Conservation (phyloP, 2,113 vertebrate genomes). For the Mesocricetus auratus region DNA sequence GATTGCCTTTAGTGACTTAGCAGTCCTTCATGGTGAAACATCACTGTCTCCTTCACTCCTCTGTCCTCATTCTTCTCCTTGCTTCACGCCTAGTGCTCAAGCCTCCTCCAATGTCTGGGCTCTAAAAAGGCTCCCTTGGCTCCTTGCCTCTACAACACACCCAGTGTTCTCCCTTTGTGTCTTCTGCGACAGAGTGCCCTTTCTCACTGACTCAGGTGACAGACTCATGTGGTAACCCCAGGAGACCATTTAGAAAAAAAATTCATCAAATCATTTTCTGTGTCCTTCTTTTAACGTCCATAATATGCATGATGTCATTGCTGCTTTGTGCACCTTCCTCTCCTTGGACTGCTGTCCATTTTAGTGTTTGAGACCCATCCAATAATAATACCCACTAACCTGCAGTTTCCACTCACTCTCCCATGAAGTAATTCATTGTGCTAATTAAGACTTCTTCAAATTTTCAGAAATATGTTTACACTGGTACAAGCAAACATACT, state of each 20-base stretch:
- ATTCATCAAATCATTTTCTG: background rate
- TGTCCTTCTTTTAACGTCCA: background rate
- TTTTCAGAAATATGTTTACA: constrained; percentile 9
- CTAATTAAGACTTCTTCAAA: background rate
- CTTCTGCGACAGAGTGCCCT: too few relatives aligned
- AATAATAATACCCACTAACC: background rate
- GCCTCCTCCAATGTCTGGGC: background rate
- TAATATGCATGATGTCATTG: fast-evolving
- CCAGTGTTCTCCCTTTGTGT: fast-evolving
- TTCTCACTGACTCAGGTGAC: background rate
- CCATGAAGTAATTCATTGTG: background rate
- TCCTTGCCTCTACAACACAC: fast-evolving
- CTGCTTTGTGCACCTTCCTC: background rate
- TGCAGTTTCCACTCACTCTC: background rate
- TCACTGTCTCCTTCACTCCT: background rate
- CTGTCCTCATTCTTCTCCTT: background rate
- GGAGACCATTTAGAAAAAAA: background rate
- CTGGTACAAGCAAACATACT: background rate
- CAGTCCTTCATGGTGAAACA: background rate
- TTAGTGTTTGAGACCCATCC: background rate
- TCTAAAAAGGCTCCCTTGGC: background rate
- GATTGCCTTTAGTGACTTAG: background rate
- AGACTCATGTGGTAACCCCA: background rate
- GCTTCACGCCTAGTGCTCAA: background rate
- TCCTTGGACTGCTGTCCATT: background rate